Evolutionary conservation across 2,888 invertebrate genomes (phyloP), one percentile per base, ranked within the genome.

Genomic region (Brenthis hecate): DNA sequence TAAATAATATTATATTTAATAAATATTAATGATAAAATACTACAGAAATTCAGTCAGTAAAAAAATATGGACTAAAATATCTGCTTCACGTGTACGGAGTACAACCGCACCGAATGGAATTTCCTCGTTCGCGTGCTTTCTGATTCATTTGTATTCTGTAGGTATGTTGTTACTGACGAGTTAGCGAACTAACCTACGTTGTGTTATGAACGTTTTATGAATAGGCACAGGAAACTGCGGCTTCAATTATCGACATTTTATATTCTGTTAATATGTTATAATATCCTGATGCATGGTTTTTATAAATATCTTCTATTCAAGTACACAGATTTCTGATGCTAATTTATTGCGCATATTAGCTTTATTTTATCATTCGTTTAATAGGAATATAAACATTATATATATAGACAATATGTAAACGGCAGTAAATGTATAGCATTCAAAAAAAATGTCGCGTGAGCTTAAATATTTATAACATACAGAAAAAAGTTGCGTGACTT

Each of bases 91-190:
- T 76, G 70, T 70, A 68, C 65, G 70, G 63, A 80, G 81, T 84
- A 80, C 72, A 60, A 77, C 73, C 78, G 85, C 76, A 84, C 78
- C 75, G 80, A 83, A 81, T 79, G 88, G 88, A 89, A 91, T 91
- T 90, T 90, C 87, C 88, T 88, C 81, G 82, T 85, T 85, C 78
- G 82, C 84, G 83, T 84, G 85, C 84, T 85, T 88, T 87, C 85
- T 86, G 89, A 88, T 84, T 90, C 87, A 91, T 91, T 90, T 85
- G 87, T 89, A 90, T 91, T 86, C 90, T 73, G 78, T 74, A 77
- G 67, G 65, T 72, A 76, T 62, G 69, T 72, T 80, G 74, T 75
- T 72, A 62, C 66, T 62, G 80, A 75, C 76, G 75, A 79, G 77
- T 81, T 84, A 81, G 82, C 81, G 78, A 78, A 82, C 78, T 81